phyloP scores from a whole-genome alignment of 2,888 invertebrate genomes.

The Bhutanitis thaidina region DNA sequence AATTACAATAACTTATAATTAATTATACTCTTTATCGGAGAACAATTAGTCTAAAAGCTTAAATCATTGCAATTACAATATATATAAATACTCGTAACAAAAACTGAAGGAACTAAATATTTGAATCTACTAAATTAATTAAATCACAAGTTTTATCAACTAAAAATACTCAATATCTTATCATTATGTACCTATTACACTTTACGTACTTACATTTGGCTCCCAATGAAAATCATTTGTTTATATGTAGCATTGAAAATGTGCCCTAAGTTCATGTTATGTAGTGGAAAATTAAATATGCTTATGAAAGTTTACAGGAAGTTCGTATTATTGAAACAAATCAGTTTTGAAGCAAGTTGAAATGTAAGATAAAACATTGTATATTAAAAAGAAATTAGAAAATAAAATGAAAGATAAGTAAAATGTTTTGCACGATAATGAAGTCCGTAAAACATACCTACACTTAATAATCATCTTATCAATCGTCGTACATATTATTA shows the following conservation, averaged over 20 bases:
- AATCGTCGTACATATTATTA: slow-evolving; percentile 54
- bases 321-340: slow-evolving; percentile 22
- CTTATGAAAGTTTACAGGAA: slow-evolving; percentile 26
- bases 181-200: slow-evolving; percentile 55
- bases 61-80: slow-evolving; percentile 64
- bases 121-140: slow-evolving; percentile 65
- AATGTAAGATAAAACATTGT: slow-evolving; percentile 4
- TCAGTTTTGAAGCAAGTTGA: slow-evolving; percentile 8
- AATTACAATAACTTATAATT: slow-evolving; percentile 71
- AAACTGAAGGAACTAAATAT: slow-evolving; percentile 77
- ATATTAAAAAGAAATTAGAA: background rate
- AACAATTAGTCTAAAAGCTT: slow-evolving; percentile 69
- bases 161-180: slow-evolving; percentile 60
- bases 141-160: slow-evolving; percentile 68
- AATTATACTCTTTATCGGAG: slow-evolving; percentile 70
- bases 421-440: too few relatives aligned
- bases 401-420: slow-evolving; percentile 3
- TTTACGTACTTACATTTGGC: slow-evolving; percentile 73
- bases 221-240: slow-evolving; percentile 52
- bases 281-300: slow-evolving; percentile 8
- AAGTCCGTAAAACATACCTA: slow-evolving; percentile 19
- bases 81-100: slow-evolving; percentile 73
- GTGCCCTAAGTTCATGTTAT: slow-evolving; percentile 20
- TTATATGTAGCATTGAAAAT: slow-evolving; percentile 20
- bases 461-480: slow-evolving; percentile 40